A percentile compares a stretch with the other conserved stretches of the same genome.
Conservation (phyloP, 2,888 invertebrate species). For the Rugalucina vietnamica region DNA sequence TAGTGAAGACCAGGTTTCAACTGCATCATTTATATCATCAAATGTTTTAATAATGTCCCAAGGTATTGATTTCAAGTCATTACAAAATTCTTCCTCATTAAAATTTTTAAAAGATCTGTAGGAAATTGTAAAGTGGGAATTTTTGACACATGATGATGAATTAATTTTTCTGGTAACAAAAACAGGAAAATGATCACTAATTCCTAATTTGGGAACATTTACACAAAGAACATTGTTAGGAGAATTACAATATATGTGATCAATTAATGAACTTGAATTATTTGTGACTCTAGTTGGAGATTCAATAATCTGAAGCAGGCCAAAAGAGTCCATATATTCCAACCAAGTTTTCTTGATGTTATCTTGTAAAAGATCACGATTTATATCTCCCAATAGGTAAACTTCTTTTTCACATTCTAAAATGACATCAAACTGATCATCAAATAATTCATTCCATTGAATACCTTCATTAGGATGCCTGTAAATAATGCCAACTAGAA, state of each 20-base stretch:
- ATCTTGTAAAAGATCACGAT: not conserved
- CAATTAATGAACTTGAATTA: too few relatives aligned
- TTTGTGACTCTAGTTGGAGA: not conserved
- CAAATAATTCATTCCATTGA: conserved; percentile 2
- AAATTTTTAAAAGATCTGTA: not conserved
- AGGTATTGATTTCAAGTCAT: not conserved
- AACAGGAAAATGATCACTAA: conserved; percentile 6
- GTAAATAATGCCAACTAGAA: not conserved
- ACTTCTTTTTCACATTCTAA: too few relatives aligned
- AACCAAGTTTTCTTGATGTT: not conserved
- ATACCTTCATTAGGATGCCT: not conserved
- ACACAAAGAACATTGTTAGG: too few relatives aligned
- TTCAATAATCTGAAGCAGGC: not conserved
- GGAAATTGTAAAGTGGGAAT: too few relatives aligned
- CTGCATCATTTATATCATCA: not conserved
- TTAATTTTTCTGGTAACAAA: too few relatives aligned
- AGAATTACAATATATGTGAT: too few relatives aligned
- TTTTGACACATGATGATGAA: too few relatives aligned
- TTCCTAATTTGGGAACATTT: too few relatives aligned
- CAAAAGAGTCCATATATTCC: not conserved
- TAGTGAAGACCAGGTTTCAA: not conserved
- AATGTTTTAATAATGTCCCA: not conserved
- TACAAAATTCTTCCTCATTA: not conserved
- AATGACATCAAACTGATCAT: not conserved
- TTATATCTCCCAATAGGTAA: too few relatives aligned